Evolutionary conservation across 2,888 invertebrate genomes (phyloP).

Genomic region (Drosophila tripunctata): DNA sequence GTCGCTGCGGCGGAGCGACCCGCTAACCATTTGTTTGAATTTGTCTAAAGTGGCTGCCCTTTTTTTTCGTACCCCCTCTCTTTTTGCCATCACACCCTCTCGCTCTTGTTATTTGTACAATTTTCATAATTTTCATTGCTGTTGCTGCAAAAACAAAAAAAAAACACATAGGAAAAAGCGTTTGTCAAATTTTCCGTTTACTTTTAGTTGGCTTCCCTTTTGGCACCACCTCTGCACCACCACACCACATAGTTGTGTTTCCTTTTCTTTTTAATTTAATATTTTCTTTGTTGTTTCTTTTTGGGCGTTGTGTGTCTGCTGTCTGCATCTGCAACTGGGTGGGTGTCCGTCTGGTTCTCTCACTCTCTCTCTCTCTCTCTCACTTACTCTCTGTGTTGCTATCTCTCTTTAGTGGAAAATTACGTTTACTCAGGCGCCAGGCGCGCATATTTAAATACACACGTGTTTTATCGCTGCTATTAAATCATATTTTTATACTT

Average conservation of each 20-base stretch:
- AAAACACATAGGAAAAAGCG: constrained; percentile 25
- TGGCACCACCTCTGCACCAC: background rate
- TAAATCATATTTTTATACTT: constrained; percentile 84
- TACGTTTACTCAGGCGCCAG: constrained; percentile 84
- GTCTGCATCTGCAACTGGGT: constrained; percentile 47
- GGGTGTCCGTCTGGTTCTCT: constrained; percentile 40
- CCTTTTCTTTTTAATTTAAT: constrained; percentile 71
- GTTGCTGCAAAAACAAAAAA: constrained; percentile 32
- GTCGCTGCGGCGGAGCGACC: constrained; percentile 37
- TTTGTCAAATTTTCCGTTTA: constrained; percentile 69
- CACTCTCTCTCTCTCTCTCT: background rate
- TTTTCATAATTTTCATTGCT: constrained; percentile 71
- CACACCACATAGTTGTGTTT: constrained; percentile 48
- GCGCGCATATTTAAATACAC: constrained; percentile 84
- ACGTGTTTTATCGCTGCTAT: constrained; percentile 85
- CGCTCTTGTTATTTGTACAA: constrained; percentile 32
- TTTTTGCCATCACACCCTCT: background rate
- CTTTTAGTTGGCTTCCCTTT: constrained; percentile 56
- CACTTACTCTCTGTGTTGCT: background rate
- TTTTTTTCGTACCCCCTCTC: constrained; percentile 18
- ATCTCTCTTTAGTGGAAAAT: constrained; percentile 74
- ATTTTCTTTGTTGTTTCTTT: constrained; percentile 67
- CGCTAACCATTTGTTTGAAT: constrained; percentile 74
- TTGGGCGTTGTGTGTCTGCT: constrained; percentile 32
- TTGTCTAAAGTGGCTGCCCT: constrained; percentile 75